Percentiles rank a stretch among this genome's conserved stretches.
Evolutionary conservation across 2,113 vertebrate genomes (phyloP).

Genomic region (Prochilodus magdalenae): DNA sequence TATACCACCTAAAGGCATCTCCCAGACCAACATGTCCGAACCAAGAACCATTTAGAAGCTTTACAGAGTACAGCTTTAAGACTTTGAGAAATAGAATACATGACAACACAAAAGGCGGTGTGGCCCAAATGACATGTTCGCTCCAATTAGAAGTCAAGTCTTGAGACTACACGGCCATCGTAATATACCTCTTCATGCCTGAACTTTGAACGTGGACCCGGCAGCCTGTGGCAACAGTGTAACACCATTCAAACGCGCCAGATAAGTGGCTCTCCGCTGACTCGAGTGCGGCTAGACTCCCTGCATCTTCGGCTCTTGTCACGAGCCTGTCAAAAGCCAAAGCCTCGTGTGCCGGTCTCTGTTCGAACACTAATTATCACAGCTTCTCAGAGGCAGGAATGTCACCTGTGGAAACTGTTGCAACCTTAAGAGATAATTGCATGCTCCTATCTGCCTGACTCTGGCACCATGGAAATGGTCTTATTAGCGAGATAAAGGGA

Average conservation of each 20-base stretch:
- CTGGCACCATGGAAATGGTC: constrained; percentile 86
- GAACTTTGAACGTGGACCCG: constrained; percentile 27
- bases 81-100: neutral
- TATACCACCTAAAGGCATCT: too few species aligned
- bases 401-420: constrained; percentile 80
- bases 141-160: constrained; percentile 37
- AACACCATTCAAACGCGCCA: constrained; percentile 58
- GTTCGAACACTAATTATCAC: constrained; percentile 79
- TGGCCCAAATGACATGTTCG: constrained; percentile 3
- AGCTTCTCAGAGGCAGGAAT: constrained; percentile 76
- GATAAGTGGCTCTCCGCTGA: constrained; percentile 49
- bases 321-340: constrained; percentile 53
- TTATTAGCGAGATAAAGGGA: constrained; percentile 77
- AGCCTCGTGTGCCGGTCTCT: constrained; percentile 66
- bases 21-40: neutral
- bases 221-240: constrained; percentile 48
- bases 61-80: neutral
- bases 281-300: constrained; percentile 12
- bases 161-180: neutral
- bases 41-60: neutral
- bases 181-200: neutral
- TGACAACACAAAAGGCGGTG: neutral
- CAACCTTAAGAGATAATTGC: constrained; percentile 81
- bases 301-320: constrained; percentile 40
- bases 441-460: constrained; percentile 79